Conservation (phyloP, 2,113 vertebrate genomes). For the Phalacrocorax carbo region DNA sequence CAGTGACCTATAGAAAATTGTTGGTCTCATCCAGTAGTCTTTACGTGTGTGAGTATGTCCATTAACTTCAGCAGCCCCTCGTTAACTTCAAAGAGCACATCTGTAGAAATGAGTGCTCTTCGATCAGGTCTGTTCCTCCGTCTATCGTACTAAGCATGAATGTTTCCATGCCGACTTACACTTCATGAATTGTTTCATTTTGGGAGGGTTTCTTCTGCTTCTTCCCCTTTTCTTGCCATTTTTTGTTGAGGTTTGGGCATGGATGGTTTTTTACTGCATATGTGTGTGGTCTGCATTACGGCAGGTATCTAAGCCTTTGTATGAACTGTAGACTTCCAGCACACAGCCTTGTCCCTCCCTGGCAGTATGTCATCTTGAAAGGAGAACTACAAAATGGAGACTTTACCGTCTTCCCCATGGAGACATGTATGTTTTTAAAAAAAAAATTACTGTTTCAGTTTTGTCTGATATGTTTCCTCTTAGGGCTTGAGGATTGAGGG, state of each 20-base stretch:
- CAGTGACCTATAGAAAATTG: constrained; percentile 39
- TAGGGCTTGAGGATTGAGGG: neutral
- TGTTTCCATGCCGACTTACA: neutral
- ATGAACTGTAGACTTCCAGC: neutral
- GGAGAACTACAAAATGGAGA: neutral
- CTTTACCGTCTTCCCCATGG: neutral
- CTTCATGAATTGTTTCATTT: neutral
- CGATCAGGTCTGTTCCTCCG: neutral
- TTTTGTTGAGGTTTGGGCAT: neutral
- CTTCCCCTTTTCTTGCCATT: neutral
- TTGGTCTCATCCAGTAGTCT: constrained; percentile 34
- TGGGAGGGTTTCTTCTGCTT: neutral
- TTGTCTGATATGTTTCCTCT: neutral
- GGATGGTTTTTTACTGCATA: fast-evolving
- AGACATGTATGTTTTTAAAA: neutral
- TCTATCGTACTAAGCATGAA: neutral
- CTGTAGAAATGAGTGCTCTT: neutral
- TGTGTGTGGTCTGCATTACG: neutral
- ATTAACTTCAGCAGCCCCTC: constrained; percentile 26
- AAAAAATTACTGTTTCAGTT: neutral
- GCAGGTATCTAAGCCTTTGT: neutral
- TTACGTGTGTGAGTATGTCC: neutral
- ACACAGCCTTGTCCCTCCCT: neutral
- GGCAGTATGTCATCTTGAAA: neutral
- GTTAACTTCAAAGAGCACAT: neutral